Evolutionary conservation across 1,140 invertebrate species (phyloP), one percentile per base, ranked within the genome.

Genomic region (Caenorhabditis remanei): DNA sequence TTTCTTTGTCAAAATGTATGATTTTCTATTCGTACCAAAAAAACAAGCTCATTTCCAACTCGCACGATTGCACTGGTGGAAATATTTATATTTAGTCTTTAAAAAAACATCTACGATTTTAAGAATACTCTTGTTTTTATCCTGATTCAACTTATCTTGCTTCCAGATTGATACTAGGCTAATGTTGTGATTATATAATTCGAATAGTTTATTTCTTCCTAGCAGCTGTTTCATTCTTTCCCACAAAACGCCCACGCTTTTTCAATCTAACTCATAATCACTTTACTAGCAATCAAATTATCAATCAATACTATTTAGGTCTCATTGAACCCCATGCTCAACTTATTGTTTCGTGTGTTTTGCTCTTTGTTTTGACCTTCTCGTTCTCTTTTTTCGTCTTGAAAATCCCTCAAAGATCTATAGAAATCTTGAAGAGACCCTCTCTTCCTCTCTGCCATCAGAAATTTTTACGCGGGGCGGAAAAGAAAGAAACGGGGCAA

Each of bases 391-490:
- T 11, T 53, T 79, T n/a, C 13, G 21, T 43, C 8, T 11, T 13
- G 46, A 79, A 79, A 79, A 13, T 53, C 71, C 71, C 46, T 79
- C 46, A 79, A 50, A 79, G 21, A 79, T 46, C 13, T n/a, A 48
- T 48, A 21, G 43, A n/a, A 21, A 48, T n/a, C 41, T n/a, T 79
- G 40, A 24, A 79, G n/a, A 50, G 32, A 43, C 8, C 32, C 32
- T 32, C 32, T 32, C 32, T 32, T 2, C 32, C 32, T 79, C 71
- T 79, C 71, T 79, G 71, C 71, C 71, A 50, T 79, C 21, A n/a
- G 14, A 40, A 63, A 32, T 24, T 79, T 79, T 79, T 50, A 79
- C 46, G 71, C 43, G 71, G 71, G 71, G 21, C 71, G 71, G 71
- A 79, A 79, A 16, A 46, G 19, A 11, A 32, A 40, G 13, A 67